phyloP scores from a whole-genome alignment of 2,888 invertebrate species.

The Falcaria lacertinaria region DNA sequence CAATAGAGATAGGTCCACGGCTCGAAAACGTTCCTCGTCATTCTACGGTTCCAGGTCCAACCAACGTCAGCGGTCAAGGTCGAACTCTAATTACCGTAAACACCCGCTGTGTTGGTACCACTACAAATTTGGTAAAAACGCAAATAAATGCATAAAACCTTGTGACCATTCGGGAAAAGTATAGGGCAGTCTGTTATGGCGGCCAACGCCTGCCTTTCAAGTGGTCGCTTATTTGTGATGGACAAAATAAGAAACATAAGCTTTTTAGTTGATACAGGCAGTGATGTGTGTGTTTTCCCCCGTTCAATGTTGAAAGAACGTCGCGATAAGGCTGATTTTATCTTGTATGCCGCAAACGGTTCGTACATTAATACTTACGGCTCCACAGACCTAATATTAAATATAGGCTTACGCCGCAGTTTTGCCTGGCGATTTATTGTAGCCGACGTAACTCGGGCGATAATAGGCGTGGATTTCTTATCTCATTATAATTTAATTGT shows the following conservation, averaged over 20 bases:
- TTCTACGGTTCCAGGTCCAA: neutral
- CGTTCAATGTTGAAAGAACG: slow-evolving; percentile 2
- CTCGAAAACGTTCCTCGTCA: too few species aligned
- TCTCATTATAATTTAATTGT: slow-evolving; percentile 29
- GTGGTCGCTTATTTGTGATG: neutral
- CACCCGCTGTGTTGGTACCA: neutral
- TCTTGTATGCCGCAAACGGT: slow-evolving; percentile 13
- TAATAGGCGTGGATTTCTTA: slow-evolving; percentile 41
- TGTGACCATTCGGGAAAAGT: too few species aligned
- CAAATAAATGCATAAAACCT: too few species aligned
- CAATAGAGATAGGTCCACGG: too few species aligned
- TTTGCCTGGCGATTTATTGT: neutral
- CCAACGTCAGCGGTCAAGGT: neutral
- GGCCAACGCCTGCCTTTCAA: slow-evolving; percentile 4
- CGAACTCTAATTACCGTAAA: neutral
- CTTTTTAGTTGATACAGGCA: slow-evolving; percentile 4
- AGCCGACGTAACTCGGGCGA: slow-evolving; percentile 20
- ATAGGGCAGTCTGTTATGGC: slow-evolving; percentile 9
- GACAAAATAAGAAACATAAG: slow-evolving; percentile 2
- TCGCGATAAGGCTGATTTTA: slow-evolving; percentile 4
- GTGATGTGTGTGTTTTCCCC: slow-evolving; percentile 13
- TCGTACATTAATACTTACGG: slow-evolving; percentile 13
- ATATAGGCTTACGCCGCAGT: slow-evolving; percentile 6
- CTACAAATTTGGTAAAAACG: neutral
- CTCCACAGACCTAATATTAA: slow-evolving; percentile 4